Evolutionary conservation across 2,888 invertebrate species (phyloP).

Genomic region (Agrilus mali): DNA sequence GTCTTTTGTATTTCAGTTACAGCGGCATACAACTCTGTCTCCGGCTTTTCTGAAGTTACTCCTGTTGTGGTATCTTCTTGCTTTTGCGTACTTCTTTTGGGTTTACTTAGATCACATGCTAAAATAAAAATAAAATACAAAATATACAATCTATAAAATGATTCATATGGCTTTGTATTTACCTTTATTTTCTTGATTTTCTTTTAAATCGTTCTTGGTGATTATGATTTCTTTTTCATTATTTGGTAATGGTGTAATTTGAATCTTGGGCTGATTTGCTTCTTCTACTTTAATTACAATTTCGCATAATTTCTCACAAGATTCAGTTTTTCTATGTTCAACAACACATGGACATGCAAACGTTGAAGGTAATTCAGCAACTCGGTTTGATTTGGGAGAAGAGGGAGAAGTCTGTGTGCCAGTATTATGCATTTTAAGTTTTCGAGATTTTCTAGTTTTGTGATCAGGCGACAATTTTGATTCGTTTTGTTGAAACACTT

Average conservation of each 20-base stretch:
- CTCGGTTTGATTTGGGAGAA: constrained; percentile 16
- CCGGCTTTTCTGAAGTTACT: no score
- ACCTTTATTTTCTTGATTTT: constrained; percentile 15
- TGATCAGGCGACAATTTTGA: neutral
- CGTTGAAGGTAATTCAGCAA: no score
- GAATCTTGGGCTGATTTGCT: constrained; percentile 20
- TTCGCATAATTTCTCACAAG: constrained; percentile 23
- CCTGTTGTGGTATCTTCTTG: no score
- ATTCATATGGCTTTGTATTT: no score
- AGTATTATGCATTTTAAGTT: constrained; percentile 25
- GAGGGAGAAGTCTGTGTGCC: constrained; percentile 31
- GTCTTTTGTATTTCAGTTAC: constrained; percentile 9
- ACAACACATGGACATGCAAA: no score
- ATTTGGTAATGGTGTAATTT: constrained; percentile 12
- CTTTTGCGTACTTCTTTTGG: no score
- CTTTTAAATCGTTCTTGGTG: constrained; percentile 7
- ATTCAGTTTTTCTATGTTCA: no score
- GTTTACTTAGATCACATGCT: no score
- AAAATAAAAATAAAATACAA: no score
- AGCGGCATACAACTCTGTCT: no score
- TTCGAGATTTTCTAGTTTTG: constrained; percentile 3
- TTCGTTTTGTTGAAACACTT: neutral
- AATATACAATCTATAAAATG: no score
- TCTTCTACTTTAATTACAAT: constrained; percentile 29
- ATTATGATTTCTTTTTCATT: constrained; percentile 4